Evolutionary conservation across 1,140 invertebrate species (phyloP).

Genomic region (Drosophila ironensis): DNA sequence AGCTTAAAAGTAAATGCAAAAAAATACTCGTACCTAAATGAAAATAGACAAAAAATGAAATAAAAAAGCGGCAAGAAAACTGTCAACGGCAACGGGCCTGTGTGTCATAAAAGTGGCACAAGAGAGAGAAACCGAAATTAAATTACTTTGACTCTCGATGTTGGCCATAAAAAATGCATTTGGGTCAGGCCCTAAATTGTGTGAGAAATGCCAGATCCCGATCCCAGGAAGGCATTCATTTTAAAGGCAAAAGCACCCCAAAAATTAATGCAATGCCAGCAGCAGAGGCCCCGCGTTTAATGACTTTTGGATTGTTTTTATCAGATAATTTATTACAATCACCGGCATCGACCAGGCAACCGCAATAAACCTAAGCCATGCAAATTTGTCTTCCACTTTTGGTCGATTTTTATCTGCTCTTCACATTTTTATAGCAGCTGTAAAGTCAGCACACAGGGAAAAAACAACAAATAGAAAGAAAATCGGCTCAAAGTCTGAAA

Average conservation of each 20-base stretch:
- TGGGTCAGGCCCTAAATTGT: conserved; percentile 31
- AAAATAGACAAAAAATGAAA: conserved; percentile 12
- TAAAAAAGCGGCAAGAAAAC: conserved; percentile 30
- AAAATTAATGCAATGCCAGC: conserved; percentile 37
- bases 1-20: conserved; percentile 18
- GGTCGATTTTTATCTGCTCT: conserved; percentile 28
- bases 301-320: conserved; percentile 58
- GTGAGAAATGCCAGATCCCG: conserved; percentile 13
- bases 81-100: conserved; percentile 40
- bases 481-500: conserved; percentile 44
- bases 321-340: conserved; percentile 55
- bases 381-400: conserved; percentile 22
- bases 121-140: conserved; percentile 46
- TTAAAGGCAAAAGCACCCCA: conserved; percentile 8
- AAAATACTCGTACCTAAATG: conserved; percentile 15
- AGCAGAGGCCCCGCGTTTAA: conserved; percentile 33
- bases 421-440: conserved; percentile 44
- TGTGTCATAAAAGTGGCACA: conserved; percentile 29
- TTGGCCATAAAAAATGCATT: conserved; percentile 41
- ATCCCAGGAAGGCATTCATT: conserved; percentile 8
- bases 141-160: conserved; percentile 55
- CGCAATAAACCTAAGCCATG: conserved; percentile 48
- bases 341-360: conserved; percentile 24
- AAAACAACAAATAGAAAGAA: neutral
- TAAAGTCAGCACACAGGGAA: neutral